phyloP scores from a whole-genome alignment of 2,113 vertebrate genomes.

The Tapirus terrestris region DNA sequence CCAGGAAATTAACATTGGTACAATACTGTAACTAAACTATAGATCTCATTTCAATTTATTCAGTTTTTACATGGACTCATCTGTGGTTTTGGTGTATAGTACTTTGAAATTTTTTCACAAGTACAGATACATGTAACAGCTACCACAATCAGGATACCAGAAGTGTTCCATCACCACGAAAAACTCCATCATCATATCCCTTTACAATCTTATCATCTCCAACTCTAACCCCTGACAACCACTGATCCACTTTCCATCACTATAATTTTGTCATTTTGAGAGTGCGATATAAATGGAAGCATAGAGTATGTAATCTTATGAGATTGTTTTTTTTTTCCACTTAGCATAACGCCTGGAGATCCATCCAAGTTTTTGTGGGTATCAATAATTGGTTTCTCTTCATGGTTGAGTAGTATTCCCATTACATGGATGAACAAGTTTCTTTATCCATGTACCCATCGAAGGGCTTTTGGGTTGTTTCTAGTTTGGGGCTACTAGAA shows the following conservation, averaged over 20 bases:
- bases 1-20: neutral
- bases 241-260: neutral
- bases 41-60: neutral
- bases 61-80: neutral
- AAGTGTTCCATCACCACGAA: neutral
- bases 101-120: neutral
- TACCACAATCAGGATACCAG: neutral
- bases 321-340: neutral
- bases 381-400: conserved; percentile 45
- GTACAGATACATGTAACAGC: neutral
- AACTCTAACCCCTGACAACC: neutral
- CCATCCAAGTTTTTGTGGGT: neutral
- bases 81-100: neutral
- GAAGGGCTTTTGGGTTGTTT: conserved; percentile 10
- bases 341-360: neutral
- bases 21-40: neutral
- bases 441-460: neutral
- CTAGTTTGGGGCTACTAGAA: neutral
- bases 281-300: neutral
- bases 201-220: neutral
- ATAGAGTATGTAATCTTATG: neutral
- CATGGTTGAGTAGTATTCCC: neutral
- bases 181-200: neutral
- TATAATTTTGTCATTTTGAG: neutral
- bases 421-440: conserved; percentile 25